Evolutionary conservation across 1,140 invertebrate species (phyloP).

Genomic region (Sipha flava): DNA sequence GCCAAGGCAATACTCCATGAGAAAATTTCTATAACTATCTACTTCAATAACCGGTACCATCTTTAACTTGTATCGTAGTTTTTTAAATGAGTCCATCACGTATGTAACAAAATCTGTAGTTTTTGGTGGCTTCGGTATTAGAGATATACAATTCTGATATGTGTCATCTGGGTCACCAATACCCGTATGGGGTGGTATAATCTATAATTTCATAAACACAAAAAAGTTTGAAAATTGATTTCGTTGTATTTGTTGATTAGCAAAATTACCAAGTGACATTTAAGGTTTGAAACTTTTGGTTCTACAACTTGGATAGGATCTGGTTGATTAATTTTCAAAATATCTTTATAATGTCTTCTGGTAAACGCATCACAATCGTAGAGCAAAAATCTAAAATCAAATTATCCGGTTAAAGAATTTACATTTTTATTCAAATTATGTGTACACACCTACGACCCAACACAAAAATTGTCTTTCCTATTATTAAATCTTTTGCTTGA

Average conservation of each 20-base stretch:
- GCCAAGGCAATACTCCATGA: conserved; percentile 57
- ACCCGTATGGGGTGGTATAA: conserved; percentile 56
- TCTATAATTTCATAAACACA: conserved; percentile 37
- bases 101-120: conserved; percentile 55
- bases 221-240: too few species aligned
- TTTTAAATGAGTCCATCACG: conserved; percentile 54
- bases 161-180: conserved; percentile 68
- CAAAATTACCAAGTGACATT: too few species aligned
- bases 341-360: conserved; percentile 56
- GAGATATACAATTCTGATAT: conserved; percentile 55
- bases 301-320: conserved; percentile 23
- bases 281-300: background rate
- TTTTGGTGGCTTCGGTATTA: conserved; percentile 59
- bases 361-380: conserved; percentile 74
- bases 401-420: background rate
- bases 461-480: conserved; percentile 60
- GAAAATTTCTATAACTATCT: conserved; percentile 54
- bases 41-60: conserved; percentile 60
- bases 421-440: background rate
- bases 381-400: conserved; percentile 54
- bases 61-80: conserved; percentile 47
- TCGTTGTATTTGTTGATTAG: too few species aligned
- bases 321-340: conserved; percentile 39
- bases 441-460: conserved; percentile 52
- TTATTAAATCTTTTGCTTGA: conserved; percentile 61